Evolutionary conservation across 2,888 invertebrate species (phyloP), one percentile per base, ranked within the genome.

Genomic region (Pseudeuparius sepicola): DNA sequence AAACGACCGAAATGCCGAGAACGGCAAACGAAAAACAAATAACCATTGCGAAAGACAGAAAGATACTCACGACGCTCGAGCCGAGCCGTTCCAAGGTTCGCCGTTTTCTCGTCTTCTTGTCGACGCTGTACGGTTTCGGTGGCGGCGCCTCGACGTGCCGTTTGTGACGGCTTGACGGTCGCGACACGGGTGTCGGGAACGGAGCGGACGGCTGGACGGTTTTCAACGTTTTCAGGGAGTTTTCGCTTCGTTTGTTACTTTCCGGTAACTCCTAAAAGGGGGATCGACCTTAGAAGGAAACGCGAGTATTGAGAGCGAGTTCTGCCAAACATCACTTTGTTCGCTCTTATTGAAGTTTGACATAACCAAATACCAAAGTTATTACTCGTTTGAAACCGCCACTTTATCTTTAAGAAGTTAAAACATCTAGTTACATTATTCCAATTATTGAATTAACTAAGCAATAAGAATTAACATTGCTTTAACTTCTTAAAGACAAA

Each of bases 81-180:
- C 70, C 66, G 45, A 68, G 61, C 56, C 73, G 75, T 48, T 77
- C 77, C 11, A 69, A 64, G 43, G 73, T 75, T 37, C 74, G 65
- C 40, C 76, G 64, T 50, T 77, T 77, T 47, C 74, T 51, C 6
- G 56, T 51, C 39, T 60, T 61, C 30, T 54, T 48, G 26, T 62
- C 61, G 4, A 48, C 41, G 24, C 47, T 49, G 25, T 42, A 41
- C 4, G 45, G 30, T 20, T 48, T 47, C 29, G 43, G 46, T 4
- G 47, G 39, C 13, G 46, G 24, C 25, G 47, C 36, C n/a, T 48
- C 46, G 10, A 56, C 59, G 40, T 62, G 59, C 9, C 62, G 49
- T 35, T 58, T 61, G 34, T 62, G 59, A 27, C 59, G 50, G 32
- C 51, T 54, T 1, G 53, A 50, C 4, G 53, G 54, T 25, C 52